Base-by-base conservation (phyloP, 2,888 invertebrate genomes). In the Andrena haemorrhoa region DNA sequence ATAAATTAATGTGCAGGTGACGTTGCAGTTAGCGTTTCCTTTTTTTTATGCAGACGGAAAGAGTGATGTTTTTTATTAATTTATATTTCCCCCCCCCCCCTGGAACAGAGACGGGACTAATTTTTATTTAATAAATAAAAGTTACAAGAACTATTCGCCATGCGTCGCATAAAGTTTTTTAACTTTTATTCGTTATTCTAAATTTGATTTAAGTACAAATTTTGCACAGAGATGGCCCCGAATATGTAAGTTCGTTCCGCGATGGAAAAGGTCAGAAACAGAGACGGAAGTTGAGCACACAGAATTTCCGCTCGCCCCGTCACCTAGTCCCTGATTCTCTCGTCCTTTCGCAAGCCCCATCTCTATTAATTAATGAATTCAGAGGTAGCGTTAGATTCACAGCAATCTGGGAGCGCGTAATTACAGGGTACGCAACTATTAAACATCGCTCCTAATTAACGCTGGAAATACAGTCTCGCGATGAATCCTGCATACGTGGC, bases 301-400 rank as follows among this genome's bases (percentile, higher is more conserved):
- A n/a, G 51, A 72, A 63, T 82, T 78, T 78, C 80, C 80, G 73
- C 79, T 65, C 12, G 56, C 64, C 41, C 29, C 56, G 65, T 66
- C 72, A 71, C 60, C 49, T 26, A 6, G 26, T 53, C 64, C 65
- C 47, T 60, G 41, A 79, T 61, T 79, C 65, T 56, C 47, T 73
- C 61, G 74, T 75, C 69, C 66, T 75, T 78, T 60, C 49, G n/a
- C 79, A 33, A 56, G 26, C 33, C 26, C 16, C 63, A 1, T 41
- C 47, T n/a, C 23, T 65, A 53, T 70, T 85, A 87, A 87, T 85
- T 85, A 83, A 80, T 76, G 70, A 80, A 72, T 82, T 71, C 66
- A 64, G 29, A 64, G 65, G 41, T 41, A 58, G 51, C 66, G 64
- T 64, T 72, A 70, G 47, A 82, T 75, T 75, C 63, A 56, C 60